These are phyloP conservation scores for Heliangelus exortis DNA, from an alignment of 2,797 vertebrate species.

Conservation along the genomic window DNA sequence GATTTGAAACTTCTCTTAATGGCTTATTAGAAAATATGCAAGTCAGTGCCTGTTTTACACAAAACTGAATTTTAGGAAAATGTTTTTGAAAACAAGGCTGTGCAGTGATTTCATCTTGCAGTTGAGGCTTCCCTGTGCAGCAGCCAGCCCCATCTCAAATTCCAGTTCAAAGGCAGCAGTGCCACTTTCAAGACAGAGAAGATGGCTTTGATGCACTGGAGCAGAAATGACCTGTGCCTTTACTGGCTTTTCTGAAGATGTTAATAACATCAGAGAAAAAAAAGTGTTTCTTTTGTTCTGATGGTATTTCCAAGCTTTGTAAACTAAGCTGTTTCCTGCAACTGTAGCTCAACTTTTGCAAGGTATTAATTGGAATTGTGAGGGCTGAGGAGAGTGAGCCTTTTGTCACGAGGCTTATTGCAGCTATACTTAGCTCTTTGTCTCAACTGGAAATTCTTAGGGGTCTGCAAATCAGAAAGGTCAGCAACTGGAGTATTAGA, in stretches of 20 bases:
- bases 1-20: conserved; percentile 65
- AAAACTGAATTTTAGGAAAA: not conserved
- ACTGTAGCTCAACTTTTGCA: not conserved
- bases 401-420: not conserved
- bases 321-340: not conserved
- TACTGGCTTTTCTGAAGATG: not conserved
- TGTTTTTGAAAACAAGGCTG: not conserved
- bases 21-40: conserved; percentile 48
- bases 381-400: not conserved
- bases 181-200: not conserved
- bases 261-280: not conserved
- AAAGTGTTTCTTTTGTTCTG: not conserved
- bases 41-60: not conserved
- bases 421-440: conserved; percentile 40
- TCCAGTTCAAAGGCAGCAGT: not conserved
- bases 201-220: not conserved
- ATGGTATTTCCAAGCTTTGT: not conserved
- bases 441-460: conserved; percentile 55
- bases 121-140: not conserved
- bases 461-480: conserved; percentile 60
- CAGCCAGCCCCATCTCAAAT: not conserved
- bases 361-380: not conserved
- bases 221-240: not conserved
- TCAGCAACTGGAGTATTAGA: conserved; percentile 29
- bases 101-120: not conserved